A percentile compares a stretch with the other conserved stretches of the same genome.
Evolutionary conservation across 2,797 vertebrate genomes (phyloP).

Genomic region (Fratercula arctica): DNA sequence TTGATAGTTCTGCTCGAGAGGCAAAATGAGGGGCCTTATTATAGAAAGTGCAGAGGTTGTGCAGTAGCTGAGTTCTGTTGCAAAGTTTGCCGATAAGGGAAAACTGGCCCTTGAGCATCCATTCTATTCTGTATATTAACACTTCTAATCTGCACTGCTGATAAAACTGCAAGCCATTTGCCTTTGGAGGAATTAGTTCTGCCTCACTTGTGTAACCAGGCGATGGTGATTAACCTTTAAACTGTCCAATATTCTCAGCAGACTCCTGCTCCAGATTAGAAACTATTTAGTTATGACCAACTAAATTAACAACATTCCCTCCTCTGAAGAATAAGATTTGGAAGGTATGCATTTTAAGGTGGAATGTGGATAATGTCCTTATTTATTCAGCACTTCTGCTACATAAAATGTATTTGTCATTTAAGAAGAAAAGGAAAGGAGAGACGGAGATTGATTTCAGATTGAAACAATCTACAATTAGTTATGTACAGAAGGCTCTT

Average conservation of each 20-base stretch:
- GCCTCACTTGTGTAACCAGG: constrained; percentile 99
- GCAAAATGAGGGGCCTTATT: constrained; percentile 99
- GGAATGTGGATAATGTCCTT: constrained; percentile 73
- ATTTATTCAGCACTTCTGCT: constrained; percentile 55
- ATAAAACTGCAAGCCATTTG: constrained; percentile 99
- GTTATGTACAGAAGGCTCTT: neutral
- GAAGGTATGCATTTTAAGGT: constrained; percentile 83
- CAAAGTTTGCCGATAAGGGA: constrained; percentile 99
- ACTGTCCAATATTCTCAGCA: constrained; percentile 99
- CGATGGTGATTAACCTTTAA: constrained; percentile 99
- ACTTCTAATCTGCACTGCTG: constrained; percentile 98
- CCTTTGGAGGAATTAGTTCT: constrained; percentile 99
- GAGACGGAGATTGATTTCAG: neutral
- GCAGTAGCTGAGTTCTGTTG: constrained; percentile 97
- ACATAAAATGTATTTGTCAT: neutral
- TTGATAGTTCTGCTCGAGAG: constrained; percentile 99
- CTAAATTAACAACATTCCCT: constrained; percentile 97
- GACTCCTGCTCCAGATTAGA: constrained; percentile 99
- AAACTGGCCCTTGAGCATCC: constrained; percentile 99
- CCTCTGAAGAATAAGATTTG: constrained; percentile 83
- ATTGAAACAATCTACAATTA: constrained; percentile 13
- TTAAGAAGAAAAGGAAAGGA: constrained; percentile 1
- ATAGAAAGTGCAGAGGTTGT: constrained; percentile 95
- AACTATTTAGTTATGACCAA: constrained; percentile 99
- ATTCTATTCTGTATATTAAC: constrained; percentile 99